A percentile compares a stretch with the other conserved stretches of the same genome.
Conservation (phyloP, 2,888 invertebrate species). For the Polydrusus pterygomalis region DNA sequence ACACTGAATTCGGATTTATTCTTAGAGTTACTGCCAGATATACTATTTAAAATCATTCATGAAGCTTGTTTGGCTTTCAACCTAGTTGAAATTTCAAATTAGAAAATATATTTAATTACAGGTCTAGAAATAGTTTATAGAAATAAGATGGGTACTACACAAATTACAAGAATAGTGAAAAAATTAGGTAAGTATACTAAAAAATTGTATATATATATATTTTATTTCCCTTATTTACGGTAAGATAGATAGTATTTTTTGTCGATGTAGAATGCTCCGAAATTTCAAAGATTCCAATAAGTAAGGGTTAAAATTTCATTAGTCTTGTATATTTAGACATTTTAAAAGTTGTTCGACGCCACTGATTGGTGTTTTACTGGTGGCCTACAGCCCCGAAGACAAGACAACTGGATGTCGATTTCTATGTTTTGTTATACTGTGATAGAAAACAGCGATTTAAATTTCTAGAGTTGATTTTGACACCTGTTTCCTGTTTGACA, state of each 20-base stretch:
- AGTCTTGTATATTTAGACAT: no score
- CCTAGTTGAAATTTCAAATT: constrained; percentile 46
- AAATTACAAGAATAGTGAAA: no score
- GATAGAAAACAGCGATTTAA: background rate
- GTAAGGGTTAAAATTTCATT: no score
- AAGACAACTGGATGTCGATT: no score
- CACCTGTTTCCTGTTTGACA: background rate
- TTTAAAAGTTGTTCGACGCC: background rate
- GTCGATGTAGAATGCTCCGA: no score
- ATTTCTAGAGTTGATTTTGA: background rate
- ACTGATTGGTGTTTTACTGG: constrained; percentile 1
- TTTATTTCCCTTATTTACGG: no score
- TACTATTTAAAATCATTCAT: constrained; percentile 49
- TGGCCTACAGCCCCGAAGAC: background rate
- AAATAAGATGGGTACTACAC: no score
- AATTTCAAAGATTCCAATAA: no score
- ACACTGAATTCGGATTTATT: constrained; percentile 52
- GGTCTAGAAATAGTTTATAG: background rate
- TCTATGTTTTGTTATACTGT: background rate
- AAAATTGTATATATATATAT: no score
- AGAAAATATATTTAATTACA: constrained; percentile 22
- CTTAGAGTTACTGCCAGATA: constrained; percentile 43
- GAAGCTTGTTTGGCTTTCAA: constrained; percentile 51
- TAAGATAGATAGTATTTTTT: no score
- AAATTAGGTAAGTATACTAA: no score